Conservation (phyloP, 2,888 invertebrate genomes). For the Flexamia atlantica region DNA sequence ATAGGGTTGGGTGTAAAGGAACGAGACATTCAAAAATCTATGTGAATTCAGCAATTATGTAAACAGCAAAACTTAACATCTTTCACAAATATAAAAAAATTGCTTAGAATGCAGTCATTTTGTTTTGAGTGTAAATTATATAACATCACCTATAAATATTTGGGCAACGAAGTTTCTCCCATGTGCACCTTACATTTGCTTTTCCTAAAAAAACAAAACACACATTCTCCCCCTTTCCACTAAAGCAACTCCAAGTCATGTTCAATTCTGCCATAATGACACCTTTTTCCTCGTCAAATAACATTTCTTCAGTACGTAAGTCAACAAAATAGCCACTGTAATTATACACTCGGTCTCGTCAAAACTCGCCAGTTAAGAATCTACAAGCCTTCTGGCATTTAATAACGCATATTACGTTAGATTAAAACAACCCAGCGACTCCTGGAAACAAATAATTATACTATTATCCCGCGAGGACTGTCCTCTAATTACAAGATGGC, state of each 20-base stretch:
- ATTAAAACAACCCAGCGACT: conserved; percentile 5
- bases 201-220: too few relatives aligned
- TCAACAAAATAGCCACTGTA: conserved; percentile 10
- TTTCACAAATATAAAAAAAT: too few relatives aligned
- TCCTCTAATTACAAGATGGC: conserved; percentile 37
- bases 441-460: conserved; percentile 55
- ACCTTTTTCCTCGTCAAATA: conserved; percentile 13
- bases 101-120: too few relatives aligned
- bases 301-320: conserved; percentile 15
- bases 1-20: too few relatives aligned
- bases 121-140: too few relatives aligned
- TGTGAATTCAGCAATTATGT: too few relatives aligned
- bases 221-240: not conserved
- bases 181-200: too few relatives aligned
- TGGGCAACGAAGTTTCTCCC: too few relatives aligned
- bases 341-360: conserved; percentile 16
- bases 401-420: conserved; percentile 42
- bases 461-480: conserved; percentile 44
- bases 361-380: conserved; percentile 33
- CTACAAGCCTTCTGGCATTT: conserved; percentile 24
- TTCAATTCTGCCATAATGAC: conserved; percentile 8
- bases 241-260: not conserved
- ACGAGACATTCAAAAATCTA: too few relatives aligned
- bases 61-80: too few relatives aligned
- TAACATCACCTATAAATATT: too few relatives aligned